Evolutionary conservation across 2,888 invertebrate species (phyloP), one percentile per base, ranked within the genome.

Genomic region (Acronicta leporina): DNA sequence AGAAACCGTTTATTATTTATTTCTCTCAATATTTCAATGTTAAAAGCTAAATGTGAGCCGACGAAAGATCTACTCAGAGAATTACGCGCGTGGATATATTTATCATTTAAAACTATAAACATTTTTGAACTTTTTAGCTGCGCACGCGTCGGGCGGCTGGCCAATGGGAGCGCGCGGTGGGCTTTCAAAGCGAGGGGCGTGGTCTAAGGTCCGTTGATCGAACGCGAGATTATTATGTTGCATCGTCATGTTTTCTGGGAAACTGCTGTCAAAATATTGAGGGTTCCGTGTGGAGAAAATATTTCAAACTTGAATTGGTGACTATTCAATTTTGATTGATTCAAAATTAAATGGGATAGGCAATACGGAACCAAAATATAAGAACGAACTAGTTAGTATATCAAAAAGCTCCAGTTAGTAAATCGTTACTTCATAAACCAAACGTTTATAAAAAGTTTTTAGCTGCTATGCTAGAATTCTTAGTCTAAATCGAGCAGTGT

Each of bases 41-140:
- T 65, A 72, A 77, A 71, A 69, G 55, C 61, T 77, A 80, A 82
- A 81, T 75, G 75, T 50, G 52, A 59, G 9, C 55, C 69, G 85
- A 63, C 64, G 83, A 86, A 30, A 63, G 86, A 83, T 81, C 68
- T 75, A 80, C 79, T 81, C 73, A 74, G 42, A 63, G 54, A 77
- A 84, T 73, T 77, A 79, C 73, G 49, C 59, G 68, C 66, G 79
- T 58, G 68, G 80, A 81, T 74, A 81, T 77, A 83, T 81, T 82
- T 81, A 81, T 79, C 75, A 74, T 73, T 65, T 47, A 52, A 61
- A 76, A 68, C 65, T 52, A 63, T 65, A 63, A 75, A 72, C 72
- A 65, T 75, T 75, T 69, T 73, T 70, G 66, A 70, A 58, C 61
- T 69, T 75, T 71, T 72, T 58, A 46, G 47, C 10, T 49, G 67